Percentiles rank a stretch among this genome's conserved stretches.
Conservation (phyloP, 2,888 invertebrate species). For the Trypoxylon attenuatum region DNA sequence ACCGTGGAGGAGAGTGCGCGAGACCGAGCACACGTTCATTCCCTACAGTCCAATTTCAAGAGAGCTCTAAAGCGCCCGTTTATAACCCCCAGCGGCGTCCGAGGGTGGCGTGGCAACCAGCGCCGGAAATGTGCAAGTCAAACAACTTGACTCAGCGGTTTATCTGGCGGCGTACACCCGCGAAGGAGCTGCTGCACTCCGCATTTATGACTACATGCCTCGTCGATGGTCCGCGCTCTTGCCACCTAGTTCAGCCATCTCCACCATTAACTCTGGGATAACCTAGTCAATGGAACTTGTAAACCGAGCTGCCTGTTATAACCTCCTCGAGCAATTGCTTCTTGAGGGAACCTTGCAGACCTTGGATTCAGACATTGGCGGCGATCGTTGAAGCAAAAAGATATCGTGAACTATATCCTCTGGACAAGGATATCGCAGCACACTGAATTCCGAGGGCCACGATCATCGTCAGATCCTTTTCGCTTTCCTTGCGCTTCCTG, state of each 20-base stretch:
- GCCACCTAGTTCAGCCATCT: no score
- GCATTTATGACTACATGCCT: constrained; percentile 59
- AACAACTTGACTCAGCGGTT: constrained; percentile 72
- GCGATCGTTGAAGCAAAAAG: no score
- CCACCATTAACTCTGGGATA: no score
- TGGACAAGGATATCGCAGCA: no score
- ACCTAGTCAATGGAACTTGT: no score
- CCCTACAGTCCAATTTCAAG: constrained; percentile 68
- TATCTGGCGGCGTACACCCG: constrained; percentile 61
- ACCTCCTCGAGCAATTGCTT: no score
- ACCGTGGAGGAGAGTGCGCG: constrained; percentile 1
- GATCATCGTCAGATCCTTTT: background rate
- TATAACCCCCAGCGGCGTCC: constrained; percentile 62
- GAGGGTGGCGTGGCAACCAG: constrained; percentile 58
- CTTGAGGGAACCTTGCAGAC: no score
- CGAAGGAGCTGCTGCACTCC: constrained; percentile 30
- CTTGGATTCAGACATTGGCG: no score
- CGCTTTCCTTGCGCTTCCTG: background rate
- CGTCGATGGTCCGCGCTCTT: constrained; percentile 35
- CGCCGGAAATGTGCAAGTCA: constrained; percentile 72
- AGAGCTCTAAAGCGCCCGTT: constrained; percentile 66
- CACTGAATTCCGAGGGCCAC: no score
- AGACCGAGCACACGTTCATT: constrained; percentile 52
- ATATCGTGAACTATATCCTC: no score
- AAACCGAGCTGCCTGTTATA: no score